These are phyloP conservation scores for Argopecten irradians DNA, from an alignment of 1,140 invertebrate genomes.

Conservation along the genomic window DNA sequence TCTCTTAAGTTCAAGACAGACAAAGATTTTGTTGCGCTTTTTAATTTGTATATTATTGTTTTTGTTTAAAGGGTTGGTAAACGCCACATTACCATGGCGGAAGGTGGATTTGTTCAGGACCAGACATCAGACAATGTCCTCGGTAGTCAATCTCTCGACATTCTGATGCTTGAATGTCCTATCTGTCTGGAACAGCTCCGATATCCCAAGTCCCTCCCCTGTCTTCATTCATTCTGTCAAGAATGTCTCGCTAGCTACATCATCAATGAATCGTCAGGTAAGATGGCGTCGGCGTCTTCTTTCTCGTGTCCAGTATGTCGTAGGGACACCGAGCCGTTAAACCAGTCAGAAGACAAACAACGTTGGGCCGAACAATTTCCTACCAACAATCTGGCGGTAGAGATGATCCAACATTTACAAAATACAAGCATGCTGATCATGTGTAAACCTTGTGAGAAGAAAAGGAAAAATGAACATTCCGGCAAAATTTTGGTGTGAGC, in stretches of 20 bases:
- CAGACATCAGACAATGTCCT: not conserved
- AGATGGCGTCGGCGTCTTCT: constrained; percentile 1
- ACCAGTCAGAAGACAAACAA: constrained; percentile 26
- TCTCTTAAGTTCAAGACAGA: too few relatives aligned
- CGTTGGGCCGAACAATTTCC: constrained; percentile 39
- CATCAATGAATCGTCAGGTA: not conserved
- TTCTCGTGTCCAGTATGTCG: constrained; percentile 40
- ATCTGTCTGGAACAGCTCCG: constrained; percentile 43
- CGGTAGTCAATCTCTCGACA: not conserved
- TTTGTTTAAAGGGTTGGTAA: too few relatives aligned
- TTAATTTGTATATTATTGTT: too few relatives aligned
- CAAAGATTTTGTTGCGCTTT: too few relatives aligned
- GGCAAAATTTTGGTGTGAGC: not conserved
- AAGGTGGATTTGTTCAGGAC: not conserved
- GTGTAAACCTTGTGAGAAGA: not conserved
- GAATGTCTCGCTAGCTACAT: constrained; percentile 42
- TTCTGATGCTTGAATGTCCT: constrained; percentile 36
- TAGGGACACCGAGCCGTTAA: constrained; percentile 28
- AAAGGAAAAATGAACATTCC: not conserved
- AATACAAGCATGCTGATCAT: not conserved
- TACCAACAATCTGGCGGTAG: not conserved
- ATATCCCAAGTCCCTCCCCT: constrained; percentile 39
- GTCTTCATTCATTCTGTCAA: constrained; percentile 50
- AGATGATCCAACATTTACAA: not conserved
- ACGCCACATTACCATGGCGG: too few relatives aligned